phyloP scores from a whole-genome alignment of 2,113 vertebrate genomes.

The Scophthalmus maximus region DNA sequence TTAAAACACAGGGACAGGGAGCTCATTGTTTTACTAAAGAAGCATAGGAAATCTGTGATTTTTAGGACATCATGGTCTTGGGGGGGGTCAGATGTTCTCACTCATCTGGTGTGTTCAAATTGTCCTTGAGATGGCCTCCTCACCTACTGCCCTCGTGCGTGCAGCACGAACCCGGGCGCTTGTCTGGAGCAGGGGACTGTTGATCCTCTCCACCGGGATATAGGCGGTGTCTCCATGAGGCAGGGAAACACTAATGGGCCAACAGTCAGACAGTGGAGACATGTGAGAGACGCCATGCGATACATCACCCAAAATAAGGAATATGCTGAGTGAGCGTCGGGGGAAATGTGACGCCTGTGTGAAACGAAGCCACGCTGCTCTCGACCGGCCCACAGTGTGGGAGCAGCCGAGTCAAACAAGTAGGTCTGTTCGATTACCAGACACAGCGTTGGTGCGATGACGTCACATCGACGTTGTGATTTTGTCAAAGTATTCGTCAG shows the following conservation, averaged over 20 bases:
- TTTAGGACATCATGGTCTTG: background rate
- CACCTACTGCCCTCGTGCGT: background rate
- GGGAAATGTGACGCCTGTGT: conserved; percentile 15
- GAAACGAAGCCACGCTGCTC: conserved; percentile 28
- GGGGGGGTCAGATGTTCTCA: no score
- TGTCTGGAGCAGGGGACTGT: background rate
- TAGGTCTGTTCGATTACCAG: background rate
- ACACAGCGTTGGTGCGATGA: background rate
- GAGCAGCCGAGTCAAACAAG: conserved; percentile 11
- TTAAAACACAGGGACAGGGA: background rate
- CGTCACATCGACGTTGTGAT: background rate
- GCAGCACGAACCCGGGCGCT: background rate
- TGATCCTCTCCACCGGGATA: background rate
- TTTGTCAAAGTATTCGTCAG: background rate
- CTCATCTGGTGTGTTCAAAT: background rate
- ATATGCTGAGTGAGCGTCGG: background rate
- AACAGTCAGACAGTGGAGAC: background rate
- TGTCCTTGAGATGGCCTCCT: background rate
- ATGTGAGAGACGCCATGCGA: conserved; percentile 2
- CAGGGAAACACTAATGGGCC: background rate
- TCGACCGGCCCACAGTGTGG: conserved; percentile 1
- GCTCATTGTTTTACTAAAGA: no score
- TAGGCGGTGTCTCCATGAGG: background rate
- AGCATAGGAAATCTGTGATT: background rate
- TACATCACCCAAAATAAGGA: background rate